A percentile compares a stretch with the other conserved stretches of the same genome.
These are phyloP conservation scores for Coelinius sp. DNA, from an alignment of 2,888 invertebrate genomes.

Conservation along the genomic window DNA sequence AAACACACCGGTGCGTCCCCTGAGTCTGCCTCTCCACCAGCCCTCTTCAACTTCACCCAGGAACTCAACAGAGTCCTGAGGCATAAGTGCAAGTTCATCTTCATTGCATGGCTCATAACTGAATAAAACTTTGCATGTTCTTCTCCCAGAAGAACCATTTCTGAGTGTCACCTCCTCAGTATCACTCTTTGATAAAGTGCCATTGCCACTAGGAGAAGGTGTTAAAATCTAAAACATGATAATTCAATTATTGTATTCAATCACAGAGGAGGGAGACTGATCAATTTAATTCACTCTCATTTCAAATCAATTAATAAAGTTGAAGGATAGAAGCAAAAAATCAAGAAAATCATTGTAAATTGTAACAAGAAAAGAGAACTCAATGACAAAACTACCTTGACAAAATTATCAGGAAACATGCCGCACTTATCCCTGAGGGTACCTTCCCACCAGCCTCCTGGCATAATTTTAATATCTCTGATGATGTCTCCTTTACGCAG, in stretches of 20 bases:
- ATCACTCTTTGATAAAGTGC: conserved; percentile 47
- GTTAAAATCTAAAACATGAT: background rate
- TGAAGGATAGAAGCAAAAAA: background rate
- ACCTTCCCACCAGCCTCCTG: conserved; percentile 95
- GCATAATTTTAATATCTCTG: conserved; percentile 82
- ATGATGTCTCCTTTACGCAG: conserved; percentile 88
- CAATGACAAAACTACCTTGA: conserved; percentile 73
- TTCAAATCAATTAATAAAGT: background rate
- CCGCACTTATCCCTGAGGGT: conserved; percentile 84
- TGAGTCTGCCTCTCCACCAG: conserved; percentile 90
- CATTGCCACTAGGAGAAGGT: conserved; percentile 35
- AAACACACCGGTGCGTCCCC: conserved; percentile 90
- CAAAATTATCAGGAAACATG: conserved; percentile 96
- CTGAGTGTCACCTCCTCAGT: conserved; percentile 60
- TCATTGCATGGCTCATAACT: conserved; percentile 94
- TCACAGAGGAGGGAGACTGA: background rate
- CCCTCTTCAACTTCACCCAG: conserved; percentile 94
- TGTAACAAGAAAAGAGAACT: background rate
- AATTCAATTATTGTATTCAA: background rate
- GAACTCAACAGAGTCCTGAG: conserved; percentile 92
- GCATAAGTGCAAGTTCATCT: conserved; percentile 90
- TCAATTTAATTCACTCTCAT: background rate
- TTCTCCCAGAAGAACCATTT: conserved; percentile 70
- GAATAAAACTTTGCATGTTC: conserved; percentile 87
- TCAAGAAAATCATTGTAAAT: background rate